phyloP scores from a whole-genome alignment of 2,113 vertebrate genomes.

The Acanthisitta chloris region DNA sequence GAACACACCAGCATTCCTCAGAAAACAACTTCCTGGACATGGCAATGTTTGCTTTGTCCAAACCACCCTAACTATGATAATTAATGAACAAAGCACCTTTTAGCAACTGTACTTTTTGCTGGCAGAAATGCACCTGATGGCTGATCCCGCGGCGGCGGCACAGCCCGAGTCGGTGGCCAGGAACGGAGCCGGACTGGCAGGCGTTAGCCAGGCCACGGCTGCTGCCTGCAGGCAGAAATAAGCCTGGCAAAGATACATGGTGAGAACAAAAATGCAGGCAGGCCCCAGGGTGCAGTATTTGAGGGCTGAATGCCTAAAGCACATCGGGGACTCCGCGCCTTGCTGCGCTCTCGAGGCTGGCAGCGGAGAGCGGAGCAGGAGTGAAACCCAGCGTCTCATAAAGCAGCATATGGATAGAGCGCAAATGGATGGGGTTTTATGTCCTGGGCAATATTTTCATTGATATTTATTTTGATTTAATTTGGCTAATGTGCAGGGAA shows the following conservation, averaged over 20 bases:
- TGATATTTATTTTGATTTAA: conserved; percentile 68
- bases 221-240: conserved; percentile 27
- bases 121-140: background rate
- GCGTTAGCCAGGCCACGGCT: background rate
- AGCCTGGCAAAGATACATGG: background rate
- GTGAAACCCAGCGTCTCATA: conserved; percentile 3
- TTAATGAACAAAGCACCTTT: background rate
- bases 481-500: conserved; percentile 57
- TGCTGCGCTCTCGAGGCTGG: background rate
- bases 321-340: background rate
- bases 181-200: background rate
- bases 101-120: background rate
- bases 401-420: conserved; percentile 56
- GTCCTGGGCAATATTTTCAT: conserved; percentile 58
- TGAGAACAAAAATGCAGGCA: conserved; percentile 14
- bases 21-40: background rate
- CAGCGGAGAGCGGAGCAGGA: background rate
- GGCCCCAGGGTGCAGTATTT: background rate
- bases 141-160: background rate
- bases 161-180: background rate
- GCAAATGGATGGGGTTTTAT: conserved; percentile 49
- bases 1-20: background rate
- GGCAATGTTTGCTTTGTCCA: background rate
- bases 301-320: conserved; percentile 33
- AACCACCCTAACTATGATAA: background rate